Conservation (phyloP, 2,888 invertebrate genomes). For the Lepeophtheirus nordmannii region DNA sequence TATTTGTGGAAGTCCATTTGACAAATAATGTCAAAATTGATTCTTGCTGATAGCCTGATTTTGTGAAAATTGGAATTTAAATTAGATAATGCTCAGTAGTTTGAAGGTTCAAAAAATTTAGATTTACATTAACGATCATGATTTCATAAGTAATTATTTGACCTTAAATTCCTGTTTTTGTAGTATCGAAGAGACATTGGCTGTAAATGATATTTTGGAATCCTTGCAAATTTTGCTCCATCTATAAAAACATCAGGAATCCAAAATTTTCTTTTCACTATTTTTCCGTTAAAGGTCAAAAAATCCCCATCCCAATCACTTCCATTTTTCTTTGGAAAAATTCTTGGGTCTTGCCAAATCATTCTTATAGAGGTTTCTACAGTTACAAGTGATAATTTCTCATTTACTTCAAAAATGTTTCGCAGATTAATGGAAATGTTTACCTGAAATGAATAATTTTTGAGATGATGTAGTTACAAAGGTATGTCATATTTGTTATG, state of each 20-base stretch:
- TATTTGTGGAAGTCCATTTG: neutral
- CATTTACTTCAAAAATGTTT: neutral
- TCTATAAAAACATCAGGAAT: neutral
- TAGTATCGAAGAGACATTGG: neutral
- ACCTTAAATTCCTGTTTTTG: neutral
- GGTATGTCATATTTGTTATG: no score
- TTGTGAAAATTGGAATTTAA: no score
- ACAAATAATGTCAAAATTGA: neutral
- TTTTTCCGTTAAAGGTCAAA: neutral
- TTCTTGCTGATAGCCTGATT: no score
- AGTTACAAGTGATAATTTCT: neutral
- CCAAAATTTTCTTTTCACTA: neutral
- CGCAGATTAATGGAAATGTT: neutral
- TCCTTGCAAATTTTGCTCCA: neutral
- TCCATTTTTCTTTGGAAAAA: neutral
- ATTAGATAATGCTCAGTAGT: no score
- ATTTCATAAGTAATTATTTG: neutral
- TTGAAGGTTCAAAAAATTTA: no score
- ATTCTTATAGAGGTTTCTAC: neutral
- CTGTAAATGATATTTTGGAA: neutral
- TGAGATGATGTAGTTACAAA: no score
- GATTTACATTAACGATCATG: neutral
- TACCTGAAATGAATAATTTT: neutral
- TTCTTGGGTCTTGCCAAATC: neutral
- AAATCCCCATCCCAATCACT: neutral